phyloP scores from a whole-genome alignment of 2,888 invertebrate species.

The Cephus nigrinus region DNA sequence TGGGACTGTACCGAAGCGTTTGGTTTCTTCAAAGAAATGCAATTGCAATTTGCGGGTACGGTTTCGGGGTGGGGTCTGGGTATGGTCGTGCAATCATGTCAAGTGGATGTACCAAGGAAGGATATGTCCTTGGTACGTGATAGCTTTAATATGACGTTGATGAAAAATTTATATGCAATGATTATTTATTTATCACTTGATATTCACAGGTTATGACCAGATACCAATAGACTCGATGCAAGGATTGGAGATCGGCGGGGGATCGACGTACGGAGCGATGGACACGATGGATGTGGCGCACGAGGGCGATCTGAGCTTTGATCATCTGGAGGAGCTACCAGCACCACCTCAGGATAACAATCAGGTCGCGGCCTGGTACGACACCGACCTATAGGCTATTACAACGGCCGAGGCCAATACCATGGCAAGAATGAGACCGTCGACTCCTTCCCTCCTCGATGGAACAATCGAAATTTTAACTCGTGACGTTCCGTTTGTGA shows the following conservation, averaged over 20 bases:
- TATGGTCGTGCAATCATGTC: neutral
- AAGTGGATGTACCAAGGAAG: neutral
- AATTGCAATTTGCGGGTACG: neutral
- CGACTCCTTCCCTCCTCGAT: conserved; percentile 15
- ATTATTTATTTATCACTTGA: neutral
- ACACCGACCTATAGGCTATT: conserved; percentile 86
- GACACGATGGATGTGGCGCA: conserved; percentile 88
- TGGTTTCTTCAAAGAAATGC: neutral
- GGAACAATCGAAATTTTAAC: neutral
- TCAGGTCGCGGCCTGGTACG: conserved; percentile 97
- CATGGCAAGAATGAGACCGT: conserved; percentile 15
- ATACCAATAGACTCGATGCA: conserved; percentile 98
- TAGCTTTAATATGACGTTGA: neutral
- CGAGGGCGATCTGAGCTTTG: conserved; percentile 81
- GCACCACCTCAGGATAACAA: conserved; percentile 90
- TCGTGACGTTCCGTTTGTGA: conserved; percentile 1
- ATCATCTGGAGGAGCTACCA: conserved; percentile 80
- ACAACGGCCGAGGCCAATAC: neutral
- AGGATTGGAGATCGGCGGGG: conserved; percentile 90
- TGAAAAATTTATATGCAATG: neutral
- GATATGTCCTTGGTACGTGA: neutral
- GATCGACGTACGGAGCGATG: conserved; percentile 81
- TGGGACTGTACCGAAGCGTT: neutral
- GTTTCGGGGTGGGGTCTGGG: neutral
- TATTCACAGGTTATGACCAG: conserved; percentile 89